phyloP scores from a whole-genome alignment of 2,113 vertebrate genomes.

The Axis porcinus region DNA sequence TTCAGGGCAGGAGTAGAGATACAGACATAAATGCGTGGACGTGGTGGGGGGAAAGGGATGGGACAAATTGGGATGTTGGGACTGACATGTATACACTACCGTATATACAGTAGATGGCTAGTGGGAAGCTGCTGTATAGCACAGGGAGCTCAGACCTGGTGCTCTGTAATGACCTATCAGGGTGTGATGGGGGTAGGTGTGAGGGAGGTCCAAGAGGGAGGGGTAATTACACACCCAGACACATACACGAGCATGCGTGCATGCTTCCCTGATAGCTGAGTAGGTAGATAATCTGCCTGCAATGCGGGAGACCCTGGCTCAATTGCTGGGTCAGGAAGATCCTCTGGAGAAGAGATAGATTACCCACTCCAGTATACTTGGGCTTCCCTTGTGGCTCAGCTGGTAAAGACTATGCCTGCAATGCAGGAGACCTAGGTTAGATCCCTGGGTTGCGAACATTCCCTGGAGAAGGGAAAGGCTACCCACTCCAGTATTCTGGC shows the following conservation, averaged over 20 bases:
- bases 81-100: background rate
- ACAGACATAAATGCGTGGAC: background rate
- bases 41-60: background rate
- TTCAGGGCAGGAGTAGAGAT: background rate
- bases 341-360: background rate
- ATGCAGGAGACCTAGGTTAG: fast-evolving
- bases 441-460: background rate
- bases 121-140: background rate
- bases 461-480: background rate
- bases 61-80: background rate
- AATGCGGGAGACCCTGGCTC: background rate
- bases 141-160: background rate
- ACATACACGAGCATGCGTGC: background rate
- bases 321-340: background rate
- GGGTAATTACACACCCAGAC: background rate
- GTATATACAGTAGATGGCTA: background rate
- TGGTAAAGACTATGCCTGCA: background rate
- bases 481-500: background rate
- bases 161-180: background rate
- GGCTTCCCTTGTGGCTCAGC: background rate
- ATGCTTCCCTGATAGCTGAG: background rate
- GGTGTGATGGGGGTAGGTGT: background rate
- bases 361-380: background rate
- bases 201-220: background rate
- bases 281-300: background rate